phyloP scores from a whole-genome alignment of 35 echinoderm and acorn worm species.

The Apostichopus californicus region DNA sequence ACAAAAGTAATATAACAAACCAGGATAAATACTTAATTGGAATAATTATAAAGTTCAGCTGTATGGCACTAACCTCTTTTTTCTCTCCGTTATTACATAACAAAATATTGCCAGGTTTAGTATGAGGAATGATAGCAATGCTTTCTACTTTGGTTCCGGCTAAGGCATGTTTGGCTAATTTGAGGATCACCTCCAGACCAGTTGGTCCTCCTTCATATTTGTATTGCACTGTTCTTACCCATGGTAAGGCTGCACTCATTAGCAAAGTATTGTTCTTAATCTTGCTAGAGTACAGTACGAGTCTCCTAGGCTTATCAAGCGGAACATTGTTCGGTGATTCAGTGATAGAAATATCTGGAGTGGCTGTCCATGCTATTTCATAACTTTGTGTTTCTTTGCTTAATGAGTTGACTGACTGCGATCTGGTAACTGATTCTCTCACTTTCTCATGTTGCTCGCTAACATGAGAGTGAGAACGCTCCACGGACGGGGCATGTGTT shows the following conservation, averaged over 20 bases:
- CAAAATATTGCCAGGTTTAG: conserved; percentile 83
- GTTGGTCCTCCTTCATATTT: conserved; percentile 79
- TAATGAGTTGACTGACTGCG: conserved; percentile 29
- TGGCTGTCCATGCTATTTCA: not conserved
- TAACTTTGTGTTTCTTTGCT: not conserved
- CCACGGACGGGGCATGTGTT: not conserved
- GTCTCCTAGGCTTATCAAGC: conserved; percentile 49
- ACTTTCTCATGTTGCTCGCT: not conserved
- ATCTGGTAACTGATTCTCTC: not conserved
- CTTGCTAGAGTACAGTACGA: conserved; percentile 87
- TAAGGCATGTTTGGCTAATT: conserved; percentile 64
- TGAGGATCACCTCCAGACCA: conserved; percentile 68
- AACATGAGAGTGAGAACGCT: conserved; percentile 20
- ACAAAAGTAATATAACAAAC: too few species aligned
- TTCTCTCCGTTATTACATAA: conserved; percentile 84
- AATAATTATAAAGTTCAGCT: too few species aligned
- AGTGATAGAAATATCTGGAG: conserved; percentile 32
- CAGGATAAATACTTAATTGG: too few species aligned
- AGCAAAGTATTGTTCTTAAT: conserved; percentile 82
- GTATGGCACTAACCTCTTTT: conserved; percentile 76
- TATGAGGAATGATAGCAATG: conserved; percentile 85
- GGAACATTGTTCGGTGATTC: conserved; percentile 34
- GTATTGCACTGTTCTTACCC: conserved; percentile 93
- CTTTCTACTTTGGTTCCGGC: conserved; percentile 71
- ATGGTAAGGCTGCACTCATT: conserved; percentile 67